Conservation (phyloP, 1,140 invertebrate genomes). For the Solenopsis invicta region DNA sequence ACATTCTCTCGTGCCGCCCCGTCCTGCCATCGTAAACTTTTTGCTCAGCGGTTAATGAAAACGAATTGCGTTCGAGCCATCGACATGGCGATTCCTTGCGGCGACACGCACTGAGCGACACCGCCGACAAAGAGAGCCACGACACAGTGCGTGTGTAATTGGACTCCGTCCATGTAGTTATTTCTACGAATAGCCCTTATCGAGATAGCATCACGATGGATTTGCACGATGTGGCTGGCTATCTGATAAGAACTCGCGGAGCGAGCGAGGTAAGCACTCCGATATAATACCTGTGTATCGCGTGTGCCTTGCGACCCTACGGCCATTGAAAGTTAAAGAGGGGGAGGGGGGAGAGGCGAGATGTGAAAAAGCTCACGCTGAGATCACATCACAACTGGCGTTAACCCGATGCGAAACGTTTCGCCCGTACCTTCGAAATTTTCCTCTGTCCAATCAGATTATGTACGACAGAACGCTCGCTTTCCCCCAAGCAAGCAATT, state of each 20-base stretch:
- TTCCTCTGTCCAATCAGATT: constrained; percentile 52
- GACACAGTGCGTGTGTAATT: constrained; percentile 61
- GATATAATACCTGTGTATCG: constrained; percentile 64
- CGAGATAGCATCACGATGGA: constrained; percentile 65
- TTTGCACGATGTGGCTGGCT: constrained; percentile 59
- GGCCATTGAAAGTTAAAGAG: neutral
- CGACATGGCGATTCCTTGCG: constrained; percentile 53
- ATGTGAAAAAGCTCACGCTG: constrained; percentile 22
- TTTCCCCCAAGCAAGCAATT: neutral
- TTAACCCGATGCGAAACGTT: constrained; percentile 61
- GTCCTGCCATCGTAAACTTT: constrained; percentile 33
- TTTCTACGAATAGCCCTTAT: constrained; percentile 56
- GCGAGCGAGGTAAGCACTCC: neutral
- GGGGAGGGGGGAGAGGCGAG: neutral
- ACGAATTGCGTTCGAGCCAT: constrained; percentile 65
- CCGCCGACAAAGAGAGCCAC: constrained; percentile 20
- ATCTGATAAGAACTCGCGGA: constrained; percentile 55
- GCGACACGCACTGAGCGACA: constrained; percentile 56
- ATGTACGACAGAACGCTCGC: constrained; percentile 30
- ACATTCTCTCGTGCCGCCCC: constrained; percentile 4
- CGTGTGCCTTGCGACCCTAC: constrained; percentile 57
- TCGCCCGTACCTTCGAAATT: constrained; percentile 52
- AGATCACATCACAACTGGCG: constrained; percentile 42
- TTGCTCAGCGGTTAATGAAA: constrained; percentile 63
- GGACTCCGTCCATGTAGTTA: constrained; percentile 31